Evolutionary conservation across 2,888 invertebrate genomes (phyloP), one percentile per base, ranked within the genome.

Genomic region (Perdita meconis): DNA sequence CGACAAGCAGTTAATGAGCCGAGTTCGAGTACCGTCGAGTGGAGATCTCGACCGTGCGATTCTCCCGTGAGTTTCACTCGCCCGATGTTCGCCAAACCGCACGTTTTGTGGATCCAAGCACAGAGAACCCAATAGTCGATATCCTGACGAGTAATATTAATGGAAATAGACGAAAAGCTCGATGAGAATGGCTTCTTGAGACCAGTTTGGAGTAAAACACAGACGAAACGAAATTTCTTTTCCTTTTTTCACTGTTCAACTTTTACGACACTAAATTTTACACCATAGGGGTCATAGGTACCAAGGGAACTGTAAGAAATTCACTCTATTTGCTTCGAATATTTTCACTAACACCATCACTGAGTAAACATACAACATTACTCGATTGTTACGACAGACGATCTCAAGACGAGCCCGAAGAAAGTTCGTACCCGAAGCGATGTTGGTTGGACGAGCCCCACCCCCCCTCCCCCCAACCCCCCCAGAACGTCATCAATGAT

Each of bases 1-100:
- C 75, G 61, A 61, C 56, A 60, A 53, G 53, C 55, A 12, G 59
- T 40, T 73, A 71, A 73, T 60, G 71, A 73, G 61, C 40, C n/a
- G 16, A 16, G 36, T 36, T 53, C 51, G 53, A 30, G 59, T 67
- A n/a, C 42, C 57, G 19, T 51, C 22, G 70, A 42, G 30, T 30
- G 19, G 47, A 47, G 44, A 10, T 40, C 50, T 6, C n/a, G 16
- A 10, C n/a, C 5, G 16, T 10, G n/a, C 59, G 59, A 50, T 38
- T 51, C n/a, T 50, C 24, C 47, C 13, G 3, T 34, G 30, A 30
- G 34, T 36, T 47, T 8, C 13, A 36, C 10, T 22, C 10, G 10
- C 47, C 22, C 22, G 30, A 30, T 2, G 30, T 30, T 30, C 6
- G 30, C 30, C 30, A 30, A 6, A 6, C 3, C 2, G 30, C 30